Conservation (phyloP, 2,888 invertebrate species). For the Rhingia rostrata region DNA sequence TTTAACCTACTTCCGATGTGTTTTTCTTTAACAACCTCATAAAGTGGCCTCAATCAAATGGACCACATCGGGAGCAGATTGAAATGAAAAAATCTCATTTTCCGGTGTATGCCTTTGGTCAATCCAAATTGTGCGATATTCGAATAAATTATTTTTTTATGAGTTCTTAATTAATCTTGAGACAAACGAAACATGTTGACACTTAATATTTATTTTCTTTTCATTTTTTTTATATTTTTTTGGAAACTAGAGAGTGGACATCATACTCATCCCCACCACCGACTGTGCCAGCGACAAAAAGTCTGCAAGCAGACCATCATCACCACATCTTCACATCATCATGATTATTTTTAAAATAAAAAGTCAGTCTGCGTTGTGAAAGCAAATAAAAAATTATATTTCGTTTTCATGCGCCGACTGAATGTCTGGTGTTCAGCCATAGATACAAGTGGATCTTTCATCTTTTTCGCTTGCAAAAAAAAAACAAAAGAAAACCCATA, state of each 20-base stretch:
- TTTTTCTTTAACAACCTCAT: conserved; percentile 2
- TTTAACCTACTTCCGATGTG: conserved; percentile 51
- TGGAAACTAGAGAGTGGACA: not conserved
- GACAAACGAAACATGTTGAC: too few relatives aligned
- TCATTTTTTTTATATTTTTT: conserved; percentile 1
- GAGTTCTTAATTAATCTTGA: too few relatives aligned
- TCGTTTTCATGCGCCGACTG: conserved; percentile 5
- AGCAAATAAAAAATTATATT: not conserved
- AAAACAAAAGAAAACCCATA: not conserved
- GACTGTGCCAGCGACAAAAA: conserved; percentile 17
- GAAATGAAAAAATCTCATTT: not conserved
- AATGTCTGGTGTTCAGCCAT: conserved; percentile 26
- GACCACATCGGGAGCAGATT: not conserved
- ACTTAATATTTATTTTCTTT: not conserved
- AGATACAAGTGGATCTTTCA: conserved; percentile 3
- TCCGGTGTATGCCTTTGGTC: not conserved
- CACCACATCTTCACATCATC: not conserved
- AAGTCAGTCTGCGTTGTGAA: conserved; percentile 9
- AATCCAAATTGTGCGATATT: not conserved
- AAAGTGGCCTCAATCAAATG: conserved; percentile 19
- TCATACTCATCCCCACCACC: not conserved
- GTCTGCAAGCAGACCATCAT: conserved; percentile 1
- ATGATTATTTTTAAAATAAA: conserved; percentile 35
- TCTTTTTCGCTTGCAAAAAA: not conserved
- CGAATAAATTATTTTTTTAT: conserved; percentile 10